Base-by-base conservation (phyloP, 2,113 vertebrate species). In the Brienomyrus longianalis region DNA sequence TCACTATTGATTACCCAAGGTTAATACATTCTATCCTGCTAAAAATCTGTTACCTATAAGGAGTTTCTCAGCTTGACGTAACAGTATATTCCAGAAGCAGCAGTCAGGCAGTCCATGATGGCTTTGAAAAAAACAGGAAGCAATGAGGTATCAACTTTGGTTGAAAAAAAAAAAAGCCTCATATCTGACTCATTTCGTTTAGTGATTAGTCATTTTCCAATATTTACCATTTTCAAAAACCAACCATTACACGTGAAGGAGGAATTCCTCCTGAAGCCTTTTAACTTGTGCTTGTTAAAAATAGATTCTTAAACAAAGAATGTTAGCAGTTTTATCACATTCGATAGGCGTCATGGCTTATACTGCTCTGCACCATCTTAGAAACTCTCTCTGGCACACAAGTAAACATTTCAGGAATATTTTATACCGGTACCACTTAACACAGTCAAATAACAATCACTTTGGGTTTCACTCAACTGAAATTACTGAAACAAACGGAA, bases 231-330 rank as follows among this genome's bases (percentile, higher is more conserved):
- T 84, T 23, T 21, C 17, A 84, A 35, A 84, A 84, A n/a, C 21
- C 45, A 4, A 21, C 83, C 43, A 47, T 84, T 45, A 23, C 39
- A 48, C 19, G n/a, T 84, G 39, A 48, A 23, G 43, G 19, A 43
- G 3, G 43, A 83, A 21, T 83, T n/a, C 43, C 21, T 23, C 83
- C 83, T 43, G 43, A 45, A 84, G 39, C 21, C 39, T n/a, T 48
- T 84, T n/a, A 45, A 84, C 17, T 84, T 84, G 83, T 84, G 21
- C 45, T 23, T 84, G 39, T 83, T 83, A 83, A 83, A 83, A 83
- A 48, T 84, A 39, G 11, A 39, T 77, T 48, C 83, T 7, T 84
- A 84, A 48, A 43, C 17, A 84, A 45, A 84, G 45, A 47, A 84
- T 84, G 19, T n/a, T 23, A 84, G 10, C 8, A 48, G 5, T n/a